Base-by-base conservation (phyloP, 2,888 invertebrate species). In the Cheilosia soror region DNA sequence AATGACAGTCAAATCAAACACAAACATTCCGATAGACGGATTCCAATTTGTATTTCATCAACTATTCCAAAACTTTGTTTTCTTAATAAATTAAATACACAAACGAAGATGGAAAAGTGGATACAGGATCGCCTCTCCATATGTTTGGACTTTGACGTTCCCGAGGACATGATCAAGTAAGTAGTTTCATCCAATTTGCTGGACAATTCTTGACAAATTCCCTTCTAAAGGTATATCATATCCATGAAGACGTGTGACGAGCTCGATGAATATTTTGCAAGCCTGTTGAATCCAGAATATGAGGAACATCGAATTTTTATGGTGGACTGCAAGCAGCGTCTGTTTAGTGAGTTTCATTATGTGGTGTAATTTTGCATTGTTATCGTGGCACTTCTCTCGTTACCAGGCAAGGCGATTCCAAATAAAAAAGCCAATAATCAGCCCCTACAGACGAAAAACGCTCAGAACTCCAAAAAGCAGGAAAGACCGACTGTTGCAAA, bases 181-280 rank as follows among this genome's bases (percentile, higher is more conserved):
- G 93, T 63, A 42, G 15, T 7, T 25, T 2, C 5, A 25, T 4
- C 6, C 4, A 2, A n/a, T n/a, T 13, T 20, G 55, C n/a, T 20
- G 20, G 2, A 20, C 15, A 49, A 9, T 20, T 25, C 20, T 6
- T 6, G 25, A 27, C 11, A 4, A 49, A 49, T 25, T 25, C 11
- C 27, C 51, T 27, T 65, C 31, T 77, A 31, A 65, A 97, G 97
- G 42, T 96, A 95, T 88, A 95, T 98, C 42, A 89, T 95, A 79
- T 93, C 95, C 15, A 96, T 98, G 88, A 94, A 95, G 88, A 94
- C 94, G 89, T 94, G 95, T 72, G 93, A 93, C 78, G 97, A 96
- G 89, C 93, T 97, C 60, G 95, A 96, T 88, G 96, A 96, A 79
- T 97, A 97, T 89, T 95, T 97, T 92, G 94, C 94, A 88, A 95